A percentile compares a stretch with the other conserved stretches of the same genome.
Conservation (phyloP, 2,797 vertebrate species). For the Tamandua tetradactyla region DNA sequence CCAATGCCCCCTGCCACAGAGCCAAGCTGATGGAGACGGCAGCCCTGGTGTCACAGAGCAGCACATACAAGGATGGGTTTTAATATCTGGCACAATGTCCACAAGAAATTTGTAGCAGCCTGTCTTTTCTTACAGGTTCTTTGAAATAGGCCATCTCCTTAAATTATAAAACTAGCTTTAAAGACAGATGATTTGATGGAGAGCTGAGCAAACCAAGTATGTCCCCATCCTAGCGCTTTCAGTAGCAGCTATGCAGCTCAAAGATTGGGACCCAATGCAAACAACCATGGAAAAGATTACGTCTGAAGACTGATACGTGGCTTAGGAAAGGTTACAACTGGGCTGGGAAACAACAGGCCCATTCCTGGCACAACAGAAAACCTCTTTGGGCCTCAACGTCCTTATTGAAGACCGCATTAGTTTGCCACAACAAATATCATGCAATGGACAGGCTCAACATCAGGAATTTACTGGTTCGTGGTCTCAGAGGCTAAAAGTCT, state of each 20-base stretch:
- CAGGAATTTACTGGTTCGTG: too few relatives aligned
- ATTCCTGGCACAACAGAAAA: background rate
- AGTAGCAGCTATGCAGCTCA: background rate
- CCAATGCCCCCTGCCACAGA: background rate
- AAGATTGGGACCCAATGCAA: background rate
- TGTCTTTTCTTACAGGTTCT: background rate
- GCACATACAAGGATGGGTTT: background rate
- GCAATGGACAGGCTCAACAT: too few relatives aligned
- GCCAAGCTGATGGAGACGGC: background rate
- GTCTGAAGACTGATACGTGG: background rate
- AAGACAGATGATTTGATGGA: background rate
- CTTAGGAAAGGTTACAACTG: background rate
- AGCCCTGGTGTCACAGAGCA: background rate
- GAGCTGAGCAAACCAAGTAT: background rate
- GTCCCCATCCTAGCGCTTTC: background rate
- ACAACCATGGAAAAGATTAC: background rate
- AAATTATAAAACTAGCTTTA: background rate
- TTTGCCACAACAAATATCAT: too few relatives aligned
- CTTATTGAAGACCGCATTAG: background rate
- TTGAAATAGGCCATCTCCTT: background rate
- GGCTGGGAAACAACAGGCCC: background rate
- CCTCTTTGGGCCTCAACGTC: background rate
- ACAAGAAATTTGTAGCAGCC: background rate
- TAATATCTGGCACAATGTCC: background rate
- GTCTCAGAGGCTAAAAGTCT: too few relatives aligned